Conservation (phyloP, 1,140 invertebrate species). For the Tigriopus japonicus region DNA sequence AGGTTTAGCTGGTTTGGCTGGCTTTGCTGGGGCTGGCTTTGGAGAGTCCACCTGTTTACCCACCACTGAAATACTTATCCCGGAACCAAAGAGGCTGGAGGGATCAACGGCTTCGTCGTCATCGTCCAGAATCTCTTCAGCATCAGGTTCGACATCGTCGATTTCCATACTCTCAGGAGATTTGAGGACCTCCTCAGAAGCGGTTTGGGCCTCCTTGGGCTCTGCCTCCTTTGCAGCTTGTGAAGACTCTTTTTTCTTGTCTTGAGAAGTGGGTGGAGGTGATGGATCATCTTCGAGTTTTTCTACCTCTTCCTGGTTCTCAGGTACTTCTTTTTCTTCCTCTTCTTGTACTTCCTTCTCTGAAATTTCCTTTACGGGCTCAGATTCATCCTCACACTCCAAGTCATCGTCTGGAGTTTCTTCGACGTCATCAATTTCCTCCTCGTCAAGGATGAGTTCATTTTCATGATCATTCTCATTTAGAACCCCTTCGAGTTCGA, state of each 20-base stretch:
- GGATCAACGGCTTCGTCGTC: slow-evolving; percentile 7
- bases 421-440: slow-evolving; percentile 22
- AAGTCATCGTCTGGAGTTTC: background rate
- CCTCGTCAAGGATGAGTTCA: slow-evolving; percentile 16
- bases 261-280: background rate
- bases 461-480: slow-evolving; percentile 5
- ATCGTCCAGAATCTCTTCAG: background rate
- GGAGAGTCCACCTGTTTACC: background rate
- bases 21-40: background rate
- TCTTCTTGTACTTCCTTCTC: slow-evolving; percentile 12
- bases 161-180: slow-evolving; percentile 9
- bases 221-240: slow-evolving; percentile 19
- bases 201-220: slow-evolving; percentile 10
- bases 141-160: slow-evolving; percentile 12
- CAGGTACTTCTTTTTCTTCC: slow-evolving; percentile 14
- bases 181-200: no score
- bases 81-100: background rate
- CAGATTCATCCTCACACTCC: background rate
- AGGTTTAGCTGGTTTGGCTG: background rate
- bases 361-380: background rate
- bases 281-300: slow-evolving; percentile 13
- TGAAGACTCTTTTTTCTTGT: background rate
- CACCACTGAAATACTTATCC: background rate
- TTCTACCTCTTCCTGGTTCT: slow-evolving; percentile 15
- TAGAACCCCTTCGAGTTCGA: background rate